Percentiles rank a stretch among this genome's conserved stretches.
These are phyloP conservation scores for human DNA, from an alignment of 2,113 vertebrate genomes.

Conservation along the genomic window DNA sequence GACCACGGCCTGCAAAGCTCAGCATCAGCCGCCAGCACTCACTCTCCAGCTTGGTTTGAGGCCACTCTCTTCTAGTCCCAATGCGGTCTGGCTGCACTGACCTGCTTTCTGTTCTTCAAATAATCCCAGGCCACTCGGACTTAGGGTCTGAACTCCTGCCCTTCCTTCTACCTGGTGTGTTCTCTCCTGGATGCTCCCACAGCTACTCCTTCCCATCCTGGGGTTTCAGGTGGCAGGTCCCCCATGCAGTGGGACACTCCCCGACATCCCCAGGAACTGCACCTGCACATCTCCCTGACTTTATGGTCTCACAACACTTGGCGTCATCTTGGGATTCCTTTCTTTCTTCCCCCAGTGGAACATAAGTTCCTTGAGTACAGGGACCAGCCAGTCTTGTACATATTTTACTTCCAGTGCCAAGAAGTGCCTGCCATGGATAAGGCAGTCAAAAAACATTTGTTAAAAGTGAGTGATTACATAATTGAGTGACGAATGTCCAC, in stretches of 20 bases:
- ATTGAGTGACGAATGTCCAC: not conserved
- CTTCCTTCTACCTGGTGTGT: not conserved
- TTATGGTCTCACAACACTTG: not conserved
- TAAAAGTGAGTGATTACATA: not conserved
- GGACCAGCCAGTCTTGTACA: not conserved
- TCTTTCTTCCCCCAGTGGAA: not conserved
- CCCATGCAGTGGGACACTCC: fast-evolving
- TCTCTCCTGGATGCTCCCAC: not conserved
- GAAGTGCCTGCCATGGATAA: not conserved
- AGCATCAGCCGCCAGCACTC: fast-evolving
- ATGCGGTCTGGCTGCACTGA: not conserved
- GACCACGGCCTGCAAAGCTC: fast-evolving
- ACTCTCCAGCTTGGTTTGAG: too few relatives aligned
- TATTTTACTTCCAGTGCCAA: not conserved
- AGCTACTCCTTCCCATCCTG: not conserved
- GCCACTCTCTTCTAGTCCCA: not conserved
- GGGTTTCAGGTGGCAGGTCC: too few relatives aligned
- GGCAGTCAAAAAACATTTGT: not conserved
- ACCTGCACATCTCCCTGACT: fast-evolving
- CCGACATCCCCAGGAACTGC: too few relatives aligned
- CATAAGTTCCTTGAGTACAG: not conserved
- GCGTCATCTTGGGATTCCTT: not conserved
- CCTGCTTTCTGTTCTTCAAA: not conserved
- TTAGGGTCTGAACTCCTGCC: too few relatives aligned
- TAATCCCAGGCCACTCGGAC: not conserved